Conservation (phyloP, 2,113 vertebrate species). For the Otocyon megalotis region DNA sequence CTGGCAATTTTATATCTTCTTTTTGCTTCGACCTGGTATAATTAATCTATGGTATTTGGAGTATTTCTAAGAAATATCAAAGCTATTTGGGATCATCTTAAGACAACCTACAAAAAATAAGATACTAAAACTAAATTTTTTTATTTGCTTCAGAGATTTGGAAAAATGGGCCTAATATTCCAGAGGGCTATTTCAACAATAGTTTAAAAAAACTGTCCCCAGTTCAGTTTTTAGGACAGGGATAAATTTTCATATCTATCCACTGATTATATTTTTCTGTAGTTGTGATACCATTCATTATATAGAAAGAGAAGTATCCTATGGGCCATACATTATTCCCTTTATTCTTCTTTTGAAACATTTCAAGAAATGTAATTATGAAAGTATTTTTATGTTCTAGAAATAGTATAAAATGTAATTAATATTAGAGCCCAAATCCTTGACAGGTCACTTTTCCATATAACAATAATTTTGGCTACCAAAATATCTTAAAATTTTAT, state of each 20-base stretch:
- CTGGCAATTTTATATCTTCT: constrained; percentile 64
- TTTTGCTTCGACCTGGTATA: constrained; percentile 73
- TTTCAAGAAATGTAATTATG: not conserved
- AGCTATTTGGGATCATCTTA: constrained; percentile 74
- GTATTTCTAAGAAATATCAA: constrained; percentile 74
- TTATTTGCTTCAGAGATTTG: not conserved
- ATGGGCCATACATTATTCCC: not conserved
- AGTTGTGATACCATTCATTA: not conserved
- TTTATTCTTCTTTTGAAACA: not conserved
- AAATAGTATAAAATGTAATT: not conserved
- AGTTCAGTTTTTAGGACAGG: not conserved
- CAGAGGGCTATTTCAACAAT: not conserved
- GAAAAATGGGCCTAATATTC: not conserved
- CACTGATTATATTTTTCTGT: not conserved
- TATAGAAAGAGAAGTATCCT: not conserved
- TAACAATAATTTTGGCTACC: not conserved
- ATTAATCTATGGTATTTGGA: constrained; percentile 75
- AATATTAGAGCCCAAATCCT: not conserved
- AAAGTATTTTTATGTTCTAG: not conserved
- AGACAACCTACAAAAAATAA: constrained; percentile 68
- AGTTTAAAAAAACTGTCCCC: not conserved
- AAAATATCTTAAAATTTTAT: not conserved
- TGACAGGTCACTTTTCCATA: not conserved
- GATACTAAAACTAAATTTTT: not conserved
- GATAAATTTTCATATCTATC: not conserved